Conservation (phyloP, 2,888 invertebrate species). For the Vanessa cardui region DNA sequence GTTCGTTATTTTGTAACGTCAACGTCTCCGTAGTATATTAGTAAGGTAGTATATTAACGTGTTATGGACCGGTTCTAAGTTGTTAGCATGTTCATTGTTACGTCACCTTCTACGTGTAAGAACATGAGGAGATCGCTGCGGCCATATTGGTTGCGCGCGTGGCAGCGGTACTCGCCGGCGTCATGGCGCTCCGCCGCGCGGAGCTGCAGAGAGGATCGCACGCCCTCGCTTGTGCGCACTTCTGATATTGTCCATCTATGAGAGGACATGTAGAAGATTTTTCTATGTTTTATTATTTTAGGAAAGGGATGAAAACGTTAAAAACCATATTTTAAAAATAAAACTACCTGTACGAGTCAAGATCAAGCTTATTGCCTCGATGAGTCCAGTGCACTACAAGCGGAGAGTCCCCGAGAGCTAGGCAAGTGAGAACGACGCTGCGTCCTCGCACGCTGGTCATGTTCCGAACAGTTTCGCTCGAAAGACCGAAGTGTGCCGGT, state of each 20-base stretch:
- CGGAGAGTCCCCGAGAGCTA: constrained; percentile 91
- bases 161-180: constrained; percentile 88
- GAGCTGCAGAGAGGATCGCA: constrained; percentile 86
- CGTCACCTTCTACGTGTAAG: constrained; percentile 85
- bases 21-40: too few relatives aligned
- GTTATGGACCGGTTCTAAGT: neutral
- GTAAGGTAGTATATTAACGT: too few relatives aligned
- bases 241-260: constrained; percentile 84
- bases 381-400: constrained; percentile 90
- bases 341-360: constrained; percentile 82
- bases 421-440: constrained; percentile 86
- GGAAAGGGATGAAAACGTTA: neutral
- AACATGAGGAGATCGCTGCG: constrained; percentile 85
- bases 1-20: too few relatives aligned
- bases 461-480: constrained; percentile 62
- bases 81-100: neutral
- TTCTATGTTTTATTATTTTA: neutral
- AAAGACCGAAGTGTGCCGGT: constrained; percentile 87
- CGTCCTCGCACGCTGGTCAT: constrained; percentile 86
- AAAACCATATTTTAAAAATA: too few relatives aligned
- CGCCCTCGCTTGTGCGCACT: constrained; percentile 85
- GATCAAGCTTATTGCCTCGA: constrained; percentile 85
- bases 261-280: neutral
- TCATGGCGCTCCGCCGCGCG: constrained; percentile 86
- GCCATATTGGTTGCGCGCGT: constrained; percentile 87